Percentiles rank a stretch among this genome's conserved stretches.
phyloP scores from a whole-genome alignment of 2,888 invertebrate genomes.

The Hanleya hanleyi region DNA sequence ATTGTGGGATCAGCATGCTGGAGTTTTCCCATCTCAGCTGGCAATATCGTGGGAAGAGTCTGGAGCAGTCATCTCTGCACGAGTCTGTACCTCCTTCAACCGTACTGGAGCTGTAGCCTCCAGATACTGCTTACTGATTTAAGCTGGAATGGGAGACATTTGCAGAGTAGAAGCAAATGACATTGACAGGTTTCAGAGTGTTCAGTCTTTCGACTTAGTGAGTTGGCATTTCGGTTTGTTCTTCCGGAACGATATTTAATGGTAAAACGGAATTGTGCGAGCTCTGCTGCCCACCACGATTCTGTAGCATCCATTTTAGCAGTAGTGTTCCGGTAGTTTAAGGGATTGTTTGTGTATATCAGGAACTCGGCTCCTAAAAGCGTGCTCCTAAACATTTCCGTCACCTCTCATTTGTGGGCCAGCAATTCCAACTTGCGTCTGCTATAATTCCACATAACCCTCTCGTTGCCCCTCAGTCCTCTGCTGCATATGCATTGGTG shows the following conservation, averaged over 20 bases:
- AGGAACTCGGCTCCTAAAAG: not conserved
- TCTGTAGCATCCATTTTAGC: not conserved
- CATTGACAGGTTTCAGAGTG: not conserved
- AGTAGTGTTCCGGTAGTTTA: not conserved
- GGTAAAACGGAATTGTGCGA: not conserved
- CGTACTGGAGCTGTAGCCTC: not conserved
- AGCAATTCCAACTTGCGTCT: slow-evolving; percentile 24
- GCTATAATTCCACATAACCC: slow-evolving; percentile 16
- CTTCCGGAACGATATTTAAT: slow-evolving; percentile 1
- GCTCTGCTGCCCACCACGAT: not conserved
- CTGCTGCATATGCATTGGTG: slow-evolving; percentile 23
- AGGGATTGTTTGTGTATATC: not conserved
- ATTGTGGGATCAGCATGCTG: not conserved
- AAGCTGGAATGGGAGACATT: not conserved
- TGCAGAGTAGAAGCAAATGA: not conserved
- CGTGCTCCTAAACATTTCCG: not conserved
- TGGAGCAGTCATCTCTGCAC: not conserved
- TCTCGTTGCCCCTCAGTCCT: not conserved
- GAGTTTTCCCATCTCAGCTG: not conserved
- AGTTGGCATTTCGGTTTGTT: not conserved
- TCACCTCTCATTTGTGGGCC: slow-evolving; percentile 18
- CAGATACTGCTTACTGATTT: not conserved
- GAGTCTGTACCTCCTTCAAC: not conserved
- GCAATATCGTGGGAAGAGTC: not conserved
- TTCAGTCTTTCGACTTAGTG: not conserved